A percentile compares a stretch with the other conserved stretches of the same genome.
Evolutionary conservation across 2,113 vertebrate species (phyloP).

Genomic region (Bubo blakistoni): DNA sequence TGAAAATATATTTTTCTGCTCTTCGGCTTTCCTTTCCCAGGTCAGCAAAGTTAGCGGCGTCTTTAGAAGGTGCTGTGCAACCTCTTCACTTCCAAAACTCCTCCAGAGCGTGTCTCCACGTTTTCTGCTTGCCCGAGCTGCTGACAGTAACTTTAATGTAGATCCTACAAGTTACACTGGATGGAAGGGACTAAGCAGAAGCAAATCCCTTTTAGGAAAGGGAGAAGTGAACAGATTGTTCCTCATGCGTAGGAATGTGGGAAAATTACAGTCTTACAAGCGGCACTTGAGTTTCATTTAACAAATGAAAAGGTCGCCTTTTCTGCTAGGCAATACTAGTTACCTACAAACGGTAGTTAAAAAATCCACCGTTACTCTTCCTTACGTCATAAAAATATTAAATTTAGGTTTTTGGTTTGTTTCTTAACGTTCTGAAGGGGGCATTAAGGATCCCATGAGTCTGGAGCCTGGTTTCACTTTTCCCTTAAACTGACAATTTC

Average conservation of each 20-base stretch:
- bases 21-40: background rate
- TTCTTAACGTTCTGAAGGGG: background rate
- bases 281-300: background rate
- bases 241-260: background rate
- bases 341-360: background rate
- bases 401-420: background rate
- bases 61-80: background rate
- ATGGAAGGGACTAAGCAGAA: background rate
- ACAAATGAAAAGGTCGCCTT: background rate
- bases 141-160: too few relatives aligned
- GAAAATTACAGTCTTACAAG: too few relatives aligned
- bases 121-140: background rate
- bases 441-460: background rate
- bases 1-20: accelerated
- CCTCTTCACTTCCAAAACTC: accelerated
- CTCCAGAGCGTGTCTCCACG: accelerated
- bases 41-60: background rate
- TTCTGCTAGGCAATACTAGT: background rate
- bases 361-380: background rate
- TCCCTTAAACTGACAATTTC: background rate
- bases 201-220: background rate
- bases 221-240: background rate
- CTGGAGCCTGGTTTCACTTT: background rate
- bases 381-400: background rate
- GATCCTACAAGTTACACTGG: background rate